Evolutionary conservation across 2,797 vertebrate genomes (phyloP).

Genomic region (Trachurus trachurus): DNA sequence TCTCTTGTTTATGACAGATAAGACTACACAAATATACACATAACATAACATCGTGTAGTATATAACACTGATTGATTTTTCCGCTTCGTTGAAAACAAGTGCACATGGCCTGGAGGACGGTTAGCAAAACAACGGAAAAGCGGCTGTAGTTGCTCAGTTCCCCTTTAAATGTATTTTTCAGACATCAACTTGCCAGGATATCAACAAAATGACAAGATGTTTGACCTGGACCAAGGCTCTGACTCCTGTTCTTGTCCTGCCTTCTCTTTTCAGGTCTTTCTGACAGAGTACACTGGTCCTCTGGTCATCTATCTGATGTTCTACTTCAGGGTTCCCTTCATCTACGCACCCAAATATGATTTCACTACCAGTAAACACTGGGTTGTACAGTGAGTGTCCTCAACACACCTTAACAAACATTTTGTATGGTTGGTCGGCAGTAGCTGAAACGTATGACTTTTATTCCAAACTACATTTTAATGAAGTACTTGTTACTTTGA

Average conservation of each 20-base stretch:
- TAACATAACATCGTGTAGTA: too few species aligned
- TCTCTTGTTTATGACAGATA: too few species aligned
- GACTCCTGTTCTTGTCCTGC: background rate
- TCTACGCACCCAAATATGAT: constrained; percentile 93
- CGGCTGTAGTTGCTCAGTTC: too few species aligned
- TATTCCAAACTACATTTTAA: too few species aligned
- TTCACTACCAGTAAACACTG: constrained; percentile 95
- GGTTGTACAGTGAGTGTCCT: constrained; percentile 92
- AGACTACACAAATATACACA: too few species aligned
- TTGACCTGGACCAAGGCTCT: background rate
- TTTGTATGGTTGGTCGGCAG: background rate
- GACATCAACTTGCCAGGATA: background rate
- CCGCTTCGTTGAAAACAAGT: too few species aligned
- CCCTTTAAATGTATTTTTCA: constrained; percentile 22
- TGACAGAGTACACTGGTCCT: constrained; percentile 93
- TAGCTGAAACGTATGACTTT: too few species aligned
- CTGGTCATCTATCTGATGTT: constrained; percentile 94
- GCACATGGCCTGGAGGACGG: too few species aligned
- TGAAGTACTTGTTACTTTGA: too few species aligned
- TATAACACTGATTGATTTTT: too few species aligned
- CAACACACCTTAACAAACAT: background rate
- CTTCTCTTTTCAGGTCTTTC: constrained; percentile 87
- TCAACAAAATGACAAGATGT: background rate
- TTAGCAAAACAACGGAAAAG: too few species aligned
- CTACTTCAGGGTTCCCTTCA: constrained; percentile 95